Base-by-base conservation (phyloP, 1,140 invertebrate genomes). In the Hypothenemus hampei region DNA sequence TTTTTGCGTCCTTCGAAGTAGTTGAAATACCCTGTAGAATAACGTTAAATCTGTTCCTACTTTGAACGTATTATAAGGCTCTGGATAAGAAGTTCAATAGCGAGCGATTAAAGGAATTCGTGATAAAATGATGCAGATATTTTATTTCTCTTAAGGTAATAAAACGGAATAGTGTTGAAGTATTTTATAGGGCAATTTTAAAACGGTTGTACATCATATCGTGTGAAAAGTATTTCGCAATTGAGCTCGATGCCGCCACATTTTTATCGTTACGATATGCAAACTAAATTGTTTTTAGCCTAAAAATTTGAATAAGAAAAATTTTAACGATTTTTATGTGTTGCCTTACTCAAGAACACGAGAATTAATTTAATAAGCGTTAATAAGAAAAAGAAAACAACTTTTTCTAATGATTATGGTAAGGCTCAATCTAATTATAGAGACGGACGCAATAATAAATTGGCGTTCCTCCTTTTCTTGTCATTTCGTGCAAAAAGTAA, bases 341-440 rank as follows among this genome's bases (percentile, higher is more conserved):
- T 11, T 31, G 8, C 3, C 26, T 31, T 31, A 31, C 10, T 13
- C 26, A 13, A 31, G 1, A 31, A 8, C 10, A 31, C 13, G 26
- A 31, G 26, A 31, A 31, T 31, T 8, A 31, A 31, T 10, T 10
- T 16, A 39, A 15, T 13, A 39, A 39, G 19, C 11, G 19, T 6
- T n/a, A 40, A 40, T 7, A 40, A 40, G 21, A 40, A 4, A 3
- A 40, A 40, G 20, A 44, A 44, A 20, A 41, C 19, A 13, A 19
- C n/a, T n/a, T 11, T 44, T 11, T 13, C 20, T 44, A 44, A 44
- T 44, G 41, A 44, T 23, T 26, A 13, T n/a, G n/a, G n/a, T 26
- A 44, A 23, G 41, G 6, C 41, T 44, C 41, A 35, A 20, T 47
- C 29, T 47, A 47, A 47, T 47, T 47, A 47, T 47, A 35, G 35